Base-by-base conservation (phyloP, 2,888 invertebrate species). In the Zygothrica quintamaculata region DNA sequence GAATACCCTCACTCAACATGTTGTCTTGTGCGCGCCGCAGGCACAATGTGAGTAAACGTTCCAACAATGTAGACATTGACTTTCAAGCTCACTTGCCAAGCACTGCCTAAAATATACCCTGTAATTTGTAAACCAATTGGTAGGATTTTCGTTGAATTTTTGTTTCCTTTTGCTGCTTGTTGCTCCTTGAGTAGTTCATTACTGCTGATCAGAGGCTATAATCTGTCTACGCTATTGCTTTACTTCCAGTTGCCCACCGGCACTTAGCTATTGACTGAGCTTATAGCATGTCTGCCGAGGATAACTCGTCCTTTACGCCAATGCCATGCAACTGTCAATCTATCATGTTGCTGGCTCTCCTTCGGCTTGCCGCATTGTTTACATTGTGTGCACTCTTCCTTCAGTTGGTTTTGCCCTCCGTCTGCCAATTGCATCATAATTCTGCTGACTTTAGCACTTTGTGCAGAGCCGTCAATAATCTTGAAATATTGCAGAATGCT, bases 221-320 rank as follows among this genome's bases (percentile, higher is more conserved):
- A 11, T 7, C 26, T 44, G 15, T 3, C 15, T 15, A 16, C 31
- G 42, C 36, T 12, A 22, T 22, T 40, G 36, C 47, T 26, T 0
- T 9, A 43, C 12, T 31, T 33, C 48, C 9, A 43, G 18, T 7
- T 39, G 48, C 16, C 48, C 13, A 9, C 42, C 2, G 52, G 50
- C 69, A 43, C 50, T 65, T 55, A 51, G 56, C 31, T 50, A 39
- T 46, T 65, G 37, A 36, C 36, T 43, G 52, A 37, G 22, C 18
- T 22, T 51, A 55, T 56, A 37, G 11, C 42, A 8, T 31, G 42
- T 6, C 43, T 13, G 33, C 33, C 36, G 26, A n/a, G n/a, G n/a
- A n/a, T n/a, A n/a, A n/a, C n/a, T n/a, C n/a, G n/a, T n/a, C n/a
- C n/a, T n/a, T n/a, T n/a, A n/a, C n/a, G n/a, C n/a, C n/a, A n/a